Percentiles rank a stretch among this genome's conserved stretches.
Conservation (phyloP, 2,888 invertebrate species). For the Dasysyrphus albostriatus region DNA sequence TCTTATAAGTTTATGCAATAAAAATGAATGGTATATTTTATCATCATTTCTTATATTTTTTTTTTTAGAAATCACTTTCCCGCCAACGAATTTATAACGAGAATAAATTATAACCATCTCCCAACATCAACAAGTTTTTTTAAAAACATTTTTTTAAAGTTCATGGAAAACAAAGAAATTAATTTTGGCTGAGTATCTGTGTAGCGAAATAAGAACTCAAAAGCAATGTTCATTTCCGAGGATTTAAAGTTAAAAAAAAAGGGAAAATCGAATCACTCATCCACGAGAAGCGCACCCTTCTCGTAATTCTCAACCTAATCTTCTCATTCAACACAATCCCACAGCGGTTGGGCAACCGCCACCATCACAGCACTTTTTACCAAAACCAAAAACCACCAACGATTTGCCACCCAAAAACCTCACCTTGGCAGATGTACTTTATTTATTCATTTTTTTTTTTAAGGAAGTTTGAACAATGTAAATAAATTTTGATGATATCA, state of each 20-base stretch:
- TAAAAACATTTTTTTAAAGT: neutral
- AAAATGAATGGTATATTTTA: neutral
- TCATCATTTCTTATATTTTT: neutral
- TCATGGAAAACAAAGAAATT: constrained; percentile 3
- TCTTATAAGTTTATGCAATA: neutral
- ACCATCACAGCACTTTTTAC: neutral
- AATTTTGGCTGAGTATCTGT: neutral
- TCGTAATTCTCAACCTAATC: constrained; percentile 34
- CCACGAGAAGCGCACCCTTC: constrained; percentile 50
- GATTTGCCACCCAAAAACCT: constrained; percentile 35
- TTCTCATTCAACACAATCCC: constrained; percentile 34
- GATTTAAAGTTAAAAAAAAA: constrained; percentile 14
- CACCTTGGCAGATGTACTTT: constrained; percentile 4
- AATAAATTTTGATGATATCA: constrained; percentile 75
- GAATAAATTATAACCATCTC: neutral
- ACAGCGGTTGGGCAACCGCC: constrained; percentile 32
- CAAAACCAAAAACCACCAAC: constrained; percentile 17
- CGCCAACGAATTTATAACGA: neutral
- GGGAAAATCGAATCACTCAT: constrained; percentile 61
- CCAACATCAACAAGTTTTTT: constrained; percentile 22
- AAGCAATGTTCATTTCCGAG: constrained; percentile 43
- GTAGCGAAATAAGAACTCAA: neutral
- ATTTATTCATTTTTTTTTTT: neutral
- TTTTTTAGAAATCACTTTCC: neutral
- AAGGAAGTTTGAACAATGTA: constrained; percentile 70